A percentile compares a stretch with the other conserved stretches of the same genome.
phyloP scores from a whole-genome alignment of 1,140 invertebrate species.

The Vanessa tameamea region DNA sequence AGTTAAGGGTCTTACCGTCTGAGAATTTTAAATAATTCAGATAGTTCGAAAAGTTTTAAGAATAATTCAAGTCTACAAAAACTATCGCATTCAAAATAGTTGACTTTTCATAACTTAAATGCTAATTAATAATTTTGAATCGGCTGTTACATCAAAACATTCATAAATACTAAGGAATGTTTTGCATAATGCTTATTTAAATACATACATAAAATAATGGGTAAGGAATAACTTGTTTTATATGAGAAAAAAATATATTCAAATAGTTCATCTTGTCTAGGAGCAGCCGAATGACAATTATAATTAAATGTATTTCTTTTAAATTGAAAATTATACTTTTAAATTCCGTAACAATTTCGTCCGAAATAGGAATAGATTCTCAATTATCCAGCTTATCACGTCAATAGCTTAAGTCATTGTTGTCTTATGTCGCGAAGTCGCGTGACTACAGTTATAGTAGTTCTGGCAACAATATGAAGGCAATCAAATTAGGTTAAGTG shows the following conservation, averaged over 20 bases:
- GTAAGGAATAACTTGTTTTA: too few relatives aligned
- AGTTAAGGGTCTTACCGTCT: neutral
- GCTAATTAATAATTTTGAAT: too few relatives aligned
- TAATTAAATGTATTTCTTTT: neutral
- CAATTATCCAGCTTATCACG: neutral
- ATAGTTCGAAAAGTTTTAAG: neutral
- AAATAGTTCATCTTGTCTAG: too few relatives aligned
- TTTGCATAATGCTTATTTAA: too few relatives aligned
- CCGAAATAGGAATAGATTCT: neutral
- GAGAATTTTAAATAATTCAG: constrained; percentile 4
- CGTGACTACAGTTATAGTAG: constrained; percentile 40
- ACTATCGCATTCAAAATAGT: neutral
- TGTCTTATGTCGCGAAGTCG: constrained; percentile 19
- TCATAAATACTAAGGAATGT: too few relatives aligned
- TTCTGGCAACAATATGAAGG: constrained; percentile 35
- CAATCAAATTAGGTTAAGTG: constrained; percentile 54
- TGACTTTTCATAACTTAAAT: too few relatives aligned
- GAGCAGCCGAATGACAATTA: too few relatives aligned
- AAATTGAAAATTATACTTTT: neutral
- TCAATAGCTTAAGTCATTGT: neutral
- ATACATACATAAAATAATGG: too few relatives aligned
- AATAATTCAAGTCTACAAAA: neutral
- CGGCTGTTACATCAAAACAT: too few relatives aligned
- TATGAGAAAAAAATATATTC: too few relatives aligned
- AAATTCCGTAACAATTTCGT: neutral